phyloP scores from a whole-genome alignment of 2,797 vertebrate species.

The Carapus acus region DNA sequence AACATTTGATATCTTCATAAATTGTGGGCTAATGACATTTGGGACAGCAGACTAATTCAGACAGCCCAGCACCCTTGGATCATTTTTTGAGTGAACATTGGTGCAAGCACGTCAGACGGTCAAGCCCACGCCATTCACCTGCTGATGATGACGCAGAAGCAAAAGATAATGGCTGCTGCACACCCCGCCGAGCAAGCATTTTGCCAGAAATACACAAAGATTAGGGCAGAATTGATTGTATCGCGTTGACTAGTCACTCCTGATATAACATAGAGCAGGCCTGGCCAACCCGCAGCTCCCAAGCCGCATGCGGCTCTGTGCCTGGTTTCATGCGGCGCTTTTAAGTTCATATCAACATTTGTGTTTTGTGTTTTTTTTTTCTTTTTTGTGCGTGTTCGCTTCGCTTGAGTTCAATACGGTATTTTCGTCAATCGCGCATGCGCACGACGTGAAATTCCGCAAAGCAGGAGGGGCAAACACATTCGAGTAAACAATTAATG shows the following conservation, averaged over 20 bases:
- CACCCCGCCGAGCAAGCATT: slow-evolving; percentile 18
- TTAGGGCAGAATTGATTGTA: slow-evolving; percentile 12
- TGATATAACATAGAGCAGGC: slow-evolving; percentile 17
- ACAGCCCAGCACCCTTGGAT: neutral
- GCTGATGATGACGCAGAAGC: slow-evolving; percentile 11
- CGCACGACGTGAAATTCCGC: too few species aligned
- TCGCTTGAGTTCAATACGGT: too few species aligned
- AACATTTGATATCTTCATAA: slow-evolving; percentile 28
- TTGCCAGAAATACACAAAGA: neutral
- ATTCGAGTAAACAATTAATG: too few species aligned
- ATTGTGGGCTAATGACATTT: slow-evolving; percentile 19
- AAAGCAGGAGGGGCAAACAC: too few species aligned
- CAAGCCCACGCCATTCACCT: neutral
- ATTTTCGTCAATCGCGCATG: too few species aligned
- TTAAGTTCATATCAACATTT: too few species aligned
- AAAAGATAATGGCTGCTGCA: slow-evolving; percentile 17
- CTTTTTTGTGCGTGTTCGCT: too few species aligned
- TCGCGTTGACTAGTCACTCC: neutral
- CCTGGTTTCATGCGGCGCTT: too few species aligned
- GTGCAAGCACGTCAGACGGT: slow-evolving; percentile 4
- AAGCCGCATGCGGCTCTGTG: too few species aligned
- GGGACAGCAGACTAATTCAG: slow-evolving; percentile 11
- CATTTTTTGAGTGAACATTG: too few species aligned
- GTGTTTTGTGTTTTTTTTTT: too few species aligned
- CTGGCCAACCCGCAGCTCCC: too few species aligned